phyloP scores from a whole-genome alignment of 2,888 invertebrate genomes.

The Luperina testacea region DNA sequence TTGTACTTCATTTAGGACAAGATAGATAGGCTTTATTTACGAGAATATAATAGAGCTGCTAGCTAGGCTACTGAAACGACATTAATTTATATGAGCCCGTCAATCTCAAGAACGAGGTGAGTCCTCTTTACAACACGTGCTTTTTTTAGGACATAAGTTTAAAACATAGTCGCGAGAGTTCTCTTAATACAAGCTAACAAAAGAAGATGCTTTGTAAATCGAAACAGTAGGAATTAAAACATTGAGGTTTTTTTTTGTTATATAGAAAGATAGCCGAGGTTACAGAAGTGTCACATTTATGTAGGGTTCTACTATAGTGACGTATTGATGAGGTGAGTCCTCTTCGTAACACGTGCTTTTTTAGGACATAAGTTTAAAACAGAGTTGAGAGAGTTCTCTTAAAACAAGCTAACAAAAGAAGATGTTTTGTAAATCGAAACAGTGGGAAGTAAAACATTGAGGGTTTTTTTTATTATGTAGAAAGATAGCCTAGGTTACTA shows the following conservation, averaged over 20 bases:
- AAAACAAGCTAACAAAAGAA: not conserved
- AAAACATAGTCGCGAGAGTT: not conserved
- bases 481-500: not conserved
- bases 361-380: conserved; percentile 2
- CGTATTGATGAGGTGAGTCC: conserved; percentile 78
- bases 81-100: conserved; percentile 79
- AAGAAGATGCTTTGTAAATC: not conserved
- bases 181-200: not conserved
- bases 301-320: not conserved
- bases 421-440: not conserved
- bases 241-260: not conserved
- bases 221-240: not conserved
- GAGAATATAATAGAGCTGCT: not conserved
- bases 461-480: not conserved
- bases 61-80: not conserved
- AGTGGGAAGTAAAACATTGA: not conserved
- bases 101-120: conserved; percentile 89
- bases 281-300: not conserved
- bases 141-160: conserved; percentile 18
- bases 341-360: not conserved
- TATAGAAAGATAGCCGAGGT: not conserved
- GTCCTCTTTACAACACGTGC: conserved; percentile 47
- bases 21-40: not conserved
- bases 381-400: not conserved
- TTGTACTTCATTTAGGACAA: not conserved